phyloP scores from a whole-genome alignment of 2,888 invertebrate species.

The Orchestes rusci region DNA sequence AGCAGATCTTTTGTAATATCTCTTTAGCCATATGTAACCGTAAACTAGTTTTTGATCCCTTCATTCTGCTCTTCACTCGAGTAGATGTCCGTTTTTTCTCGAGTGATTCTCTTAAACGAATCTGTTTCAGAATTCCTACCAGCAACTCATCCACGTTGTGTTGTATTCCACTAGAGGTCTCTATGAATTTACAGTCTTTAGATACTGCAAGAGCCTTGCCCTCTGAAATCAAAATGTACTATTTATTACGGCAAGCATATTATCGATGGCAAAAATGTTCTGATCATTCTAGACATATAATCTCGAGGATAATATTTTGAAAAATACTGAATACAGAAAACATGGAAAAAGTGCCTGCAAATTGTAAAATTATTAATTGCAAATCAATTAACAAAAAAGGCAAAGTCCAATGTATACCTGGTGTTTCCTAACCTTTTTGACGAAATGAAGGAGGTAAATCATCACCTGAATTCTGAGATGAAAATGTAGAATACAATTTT shows the following conservation, averaged over 20 bases:
- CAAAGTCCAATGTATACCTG: too few relatives aligned
- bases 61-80: slow-evolving; percentile 50
- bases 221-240: too few relatives aligned
- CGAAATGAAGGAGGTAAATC: too few relatives aligned
- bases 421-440: too few relatives aligned
- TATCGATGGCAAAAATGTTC: neutral
- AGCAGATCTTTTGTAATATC: slow-evolving; percentile 76
- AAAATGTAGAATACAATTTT: too few relatives aligned
- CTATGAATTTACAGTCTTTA: slow-evolving; percentile 88
- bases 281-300: neutral
- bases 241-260: too few relatives aligned
- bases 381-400: too few relatives aligned
- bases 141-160: slow-evolving; percentile 95
- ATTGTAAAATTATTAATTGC: neutral
- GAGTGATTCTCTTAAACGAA: slow-evolving; percentile 66
- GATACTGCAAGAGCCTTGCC: slow-evolving; percentile 85
- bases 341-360: neutral
- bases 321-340: too few relatives aligned
- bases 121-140: slow-evolving; percentile 88
- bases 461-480: too few relatives aligned
- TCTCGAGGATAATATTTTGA: too few relatives aligned
- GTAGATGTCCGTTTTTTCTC: slow-evolving; percentile 55
- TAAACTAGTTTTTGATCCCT: slow-evolving; percentile 73
- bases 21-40: slow-evolving; percentile 76
- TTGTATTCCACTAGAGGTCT: slow-evolving; percentile 92